phyloP scores from a whole-genome alignment of 2,888 invertebrate genomes.

The Tiliacea aurago region DNA sequence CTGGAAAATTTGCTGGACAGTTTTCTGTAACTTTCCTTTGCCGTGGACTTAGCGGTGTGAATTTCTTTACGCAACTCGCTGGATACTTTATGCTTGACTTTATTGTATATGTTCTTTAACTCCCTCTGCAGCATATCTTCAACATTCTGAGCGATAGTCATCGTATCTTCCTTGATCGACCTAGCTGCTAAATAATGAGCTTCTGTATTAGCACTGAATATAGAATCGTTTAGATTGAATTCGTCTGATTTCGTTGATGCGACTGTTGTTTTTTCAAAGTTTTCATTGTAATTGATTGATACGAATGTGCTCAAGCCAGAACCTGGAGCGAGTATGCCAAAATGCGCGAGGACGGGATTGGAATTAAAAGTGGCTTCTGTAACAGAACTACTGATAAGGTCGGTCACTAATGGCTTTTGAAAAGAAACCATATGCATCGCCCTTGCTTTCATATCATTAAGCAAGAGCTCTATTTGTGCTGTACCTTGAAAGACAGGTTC shows the following conservation, averaged over 20 bases:
- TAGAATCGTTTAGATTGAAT: conserved; percentile 27
- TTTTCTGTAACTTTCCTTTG: conserved; percentile 28
- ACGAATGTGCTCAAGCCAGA: conserved; percentile 58
- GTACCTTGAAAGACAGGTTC: conserved; percentile 64
- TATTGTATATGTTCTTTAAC: conserved; percentile 72
- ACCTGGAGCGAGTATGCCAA: conserved; percentile 39
- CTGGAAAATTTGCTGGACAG: not conserved
- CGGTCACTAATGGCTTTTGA: conserved; percentile 69
- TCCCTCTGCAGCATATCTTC: conserved; percentile 73
- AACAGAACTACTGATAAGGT: conserved; percentile 71
- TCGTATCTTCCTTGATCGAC: conserved; percentile 69
- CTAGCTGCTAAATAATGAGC: conserved; percentile 62
- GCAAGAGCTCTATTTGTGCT: conserved; percentile 75
- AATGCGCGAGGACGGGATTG: conserved; percentile 62
- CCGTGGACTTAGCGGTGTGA: conserved; percentile 61
- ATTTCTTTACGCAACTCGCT: conserved; percentile 67
- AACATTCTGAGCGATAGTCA: conserved; percentile 69
- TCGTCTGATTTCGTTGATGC: conserved; percentile 15
- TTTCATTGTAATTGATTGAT: conserved; percentile 45
- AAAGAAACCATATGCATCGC: conserved; percentile 71
- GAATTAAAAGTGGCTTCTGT: conserved; percentile 73
- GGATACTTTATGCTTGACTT: conserved; percentile 74
- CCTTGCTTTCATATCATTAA: conserved; percentile 77
- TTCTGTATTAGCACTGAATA: conserved; percentile 30
- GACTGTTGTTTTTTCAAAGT: conserved; percentile 47